Evolutionary conservation across 2,113 vertebrate genomes (phyloP).

Genomic region (Seriola dumerili): DNA sequence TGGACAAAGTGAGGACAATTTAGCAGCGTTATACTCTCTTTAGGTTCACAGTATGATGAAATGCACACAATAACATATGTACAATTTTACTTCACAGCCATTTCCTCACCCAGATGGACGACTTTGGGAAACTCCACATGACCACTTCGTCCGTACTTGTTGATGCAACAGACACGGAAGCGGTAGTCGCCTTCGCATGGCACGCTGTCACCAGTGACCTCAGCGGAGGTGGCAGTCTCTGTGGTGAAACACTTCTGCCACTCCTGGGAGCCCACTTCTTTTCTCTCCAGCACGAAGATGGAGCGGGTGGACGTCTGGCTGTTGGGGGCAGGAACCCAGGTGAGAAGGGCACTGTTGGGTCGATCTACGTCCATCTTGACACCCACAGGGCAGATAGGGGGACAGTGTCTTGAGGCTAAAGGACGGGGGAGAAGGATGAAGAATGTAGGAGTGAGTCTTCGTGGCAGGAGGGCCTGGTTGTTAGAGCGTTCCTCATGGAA

Average conservation of each 20-base stretch:
- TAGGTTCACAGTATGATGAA: no score
- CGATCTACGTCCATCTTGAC: conserved; percentile 85
- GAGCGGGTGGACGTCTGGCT: conserved; percentile 82
- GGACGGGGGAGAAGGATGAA: not conserved
- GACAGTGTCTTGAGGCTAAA: conserved; percentile 87
- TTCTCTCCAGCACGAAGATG: conserved; percentile 90
- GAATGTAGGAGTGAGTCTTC: not conserved
- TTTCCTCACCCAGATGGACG: conserved; percentile 88
- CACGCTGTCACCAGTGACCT: conserved; percentile 87
- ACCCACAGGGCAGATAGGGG: conserved; percentile 86
- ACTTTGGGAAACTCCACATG: conserved; percentile 90
- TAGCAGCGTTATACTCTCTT: no score
- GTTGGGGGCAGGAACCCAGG: conserved; percentile 86
- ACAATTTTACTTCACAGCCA: not conserved
- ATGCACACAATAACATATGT: not conserved
- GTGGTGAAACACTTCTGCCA: conserved; percentile 93
- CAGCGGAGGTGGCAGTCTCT: conserved; percentile 83
- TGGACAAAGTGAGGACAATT: no score
- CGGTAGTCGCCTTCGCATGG: conserved; percentile 89
- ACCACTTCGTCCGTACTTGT: conserved; percentile 89
- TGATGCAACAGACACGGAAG: conserved; percentile 90
- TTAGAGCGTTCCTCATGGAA: no score
- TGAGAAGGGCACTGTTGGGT: conserved; percentile 87
- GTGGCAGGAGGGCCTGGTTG: not conserved
- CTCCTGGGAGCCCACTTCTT: conserved; percentile 87